Base-by-base conservation (phyloP, 2,113 vertebrate genomes). In the Protobothrops flavoviridis region DNA sequence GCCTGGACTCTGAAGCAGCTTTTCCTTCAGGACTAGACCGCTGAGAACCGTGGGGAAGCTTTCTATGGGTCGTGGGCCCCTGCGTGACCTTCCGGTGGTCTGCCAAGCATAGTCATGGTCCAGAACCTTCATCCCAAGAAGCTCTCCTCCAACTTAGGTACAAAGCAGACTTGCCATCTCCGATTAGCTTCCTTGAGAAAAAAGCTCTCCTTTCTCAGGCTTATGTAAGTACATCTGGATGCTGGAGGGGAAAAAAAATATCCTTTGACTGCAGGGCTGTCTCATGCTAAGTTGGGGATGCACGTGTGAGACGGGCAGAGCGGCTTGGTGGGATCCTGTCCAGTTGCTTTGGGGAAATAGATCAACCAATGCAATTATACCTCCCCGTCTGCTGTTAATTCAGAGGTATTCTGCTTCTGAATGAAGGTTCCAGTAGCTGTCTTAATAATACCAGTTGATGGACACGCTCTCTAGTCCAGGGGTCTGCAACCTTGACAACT, bases 141-240 rank as follows among this genome's bases (percentile, higher is more conserved):
- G 0, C 88, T 33, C 0, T 97, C 95, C 1, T 97, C 97, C 92
- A 95, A 96, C 93, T 59, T 93, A 0, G 96, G 55, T 0, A 93
- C 89, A 61, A 97, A 87, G 93, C 97, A 97, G 93, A 50, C 92
- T 55, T 98, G 97, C 92, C 96, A 97, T 48, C 93, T 95, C 64
- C 90, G 26, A 0, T 94, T 97, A 0, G 95, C 95, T 29, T 97
- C 92, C n/a, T 96, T 98, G 95, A 97, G 96, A 96, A 98, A 97
- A 93, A 97, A 96, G 61, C 97, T 98, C n/a, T 92, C 95, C 53
- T 97, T 97, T 92, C 89, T 96, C 43, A 94, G 94, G 95, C 93
- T 92, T 94, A 3, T 94, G 97, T 98, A 93, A 98, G 98, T 98
- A 56, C 1, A 12, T 1, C 4, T 0, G 0, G 1, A 0, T 5